Evolutionary conservation across 2,797 vertebrate species (phyloP).

Genomic region (Bradypodion pumilum): DNA sequence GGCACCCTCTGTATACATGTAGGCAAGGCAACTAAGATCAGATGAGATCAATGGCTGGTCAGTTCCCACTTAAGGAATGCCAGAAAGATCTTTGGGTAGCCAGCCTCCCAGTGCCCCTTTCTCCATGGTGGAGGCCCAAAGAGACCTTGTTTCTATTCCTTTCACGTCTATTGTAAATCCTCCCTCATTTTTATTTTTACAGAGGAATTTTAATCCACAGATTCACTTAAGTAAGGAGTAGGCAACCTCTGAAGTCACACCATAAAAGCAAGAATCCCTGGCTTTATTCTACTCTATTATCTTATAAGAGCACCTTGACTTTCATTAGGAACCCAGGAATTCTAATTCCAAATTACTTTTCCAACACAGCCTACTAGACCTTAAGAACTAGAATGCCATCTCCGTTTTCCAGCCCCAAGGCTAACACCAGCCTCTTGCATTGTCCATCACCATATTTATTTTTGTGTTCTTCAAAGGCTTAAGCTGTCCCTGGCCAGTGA

Average conservation of each 20-base stretch:
- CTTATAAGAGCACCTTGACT: not conserved
- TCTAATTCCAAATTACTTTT: constrained; percentile 7
- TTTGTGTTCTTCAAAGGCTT: constrained; percentile 67
- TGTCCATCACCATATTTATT: not conserved
- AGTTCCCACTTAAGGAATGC: not conserved
- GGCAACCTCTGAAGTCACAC: not conserved
- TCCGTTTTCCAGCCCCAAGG: not conserved
- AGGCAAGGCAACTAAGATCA: not conserved
- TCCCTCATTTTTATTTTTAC: not conserved
- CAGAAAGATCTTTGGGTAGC: not conserved
- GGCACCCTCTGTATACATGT: too few relatives aligned
- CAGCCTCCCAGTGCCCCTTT: too few relatives aligned
- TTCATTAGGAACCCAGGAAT: not conserved
- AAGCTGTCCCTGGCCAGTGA: constrained; percentile 82
- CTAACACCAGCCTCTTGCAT: too few relatives aligned
- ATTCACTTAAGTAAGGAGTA: not conserved
- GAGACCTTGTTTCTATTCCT: not conserved
- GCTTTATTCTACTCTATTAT: not conserved
- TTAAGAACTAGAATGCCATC: not conserved
- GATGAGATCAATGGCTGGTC: not conserved
- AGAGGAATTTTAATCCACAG: not conserved
- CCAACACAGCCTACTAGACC: not conserved
- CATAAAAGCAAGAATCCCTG: not conserved
- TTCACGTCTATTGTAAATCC: too few relatives aligned
- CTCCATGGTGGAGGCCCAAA: not conserved